Conservation (phyloP, 2,888 invertebrate species). For the Eustalomyia histrio region DNA sequence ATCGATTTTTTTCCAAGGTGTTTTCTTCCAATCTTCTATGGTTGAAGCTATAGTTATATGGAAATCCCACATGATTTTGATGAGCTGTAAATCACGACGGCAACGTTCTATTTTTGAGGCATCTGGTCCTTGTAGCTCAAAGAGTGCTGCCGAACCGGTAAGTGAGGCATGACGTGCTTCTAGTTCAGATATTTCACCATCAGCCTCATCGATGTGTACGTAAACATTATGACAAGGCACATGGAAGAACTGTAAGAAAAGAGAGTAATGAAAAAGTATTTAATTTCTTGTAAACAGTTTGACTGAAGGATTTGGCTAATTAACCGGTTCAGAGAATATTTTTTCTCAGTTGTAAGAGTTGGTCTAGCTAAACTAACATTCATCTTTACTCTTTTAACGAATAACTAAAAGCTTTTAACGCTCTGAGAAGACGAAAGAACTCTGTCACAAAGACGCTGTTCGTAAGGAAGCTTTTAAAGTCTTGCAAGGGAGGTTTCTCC, state of each 20-base stretch:
- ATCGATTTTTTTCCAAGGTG: slow-evolving; percentile 95
- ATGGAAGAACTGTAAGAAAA: slow-evolving; percentile 80
- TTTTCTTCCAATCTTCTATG: slow-evolving; percentile 95
- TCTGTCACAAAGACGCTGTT: no score
- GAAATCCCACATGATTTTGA: slow-evolving; percentile 95
- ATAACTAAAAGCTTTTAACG: no score
- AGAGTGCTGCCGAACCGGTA: slow-evolving; percentile 87
- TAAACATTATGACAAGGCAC: slow-evolving; percentile 86
- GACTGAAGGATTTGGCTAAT: no score
- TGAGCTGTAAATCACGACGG: slow-evolving; percentile 87
- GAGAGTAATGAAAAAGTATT: no score
- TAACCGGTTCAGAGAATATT: no score
- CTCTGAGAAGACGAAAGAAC: no score
- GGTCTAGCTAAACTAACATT: no score
- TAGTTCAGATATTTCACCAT: slow-evolving; percentile 84
- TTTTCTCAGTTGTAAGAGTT: no score
- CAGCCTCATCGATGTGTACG: slow-evolving; percentile 84
- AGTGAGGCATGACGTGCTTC: slow-evolving; percentile 85
- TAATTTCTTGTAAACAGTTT: no score
- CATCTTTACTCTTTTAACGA: no score
- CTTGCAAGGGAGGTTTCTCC: no score
- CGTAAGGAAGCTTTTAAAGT: no score
- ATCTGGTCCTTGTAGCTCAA: slow-evolving; percentile 92
- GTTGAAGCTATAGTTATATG: slow-evolving; percentile 88
- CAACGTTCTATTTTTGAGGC: slow-evolving; percentile 87